These are phyloP conservation scores for Agriopis leucophaearia DNA, from an alignment of 2,888 invertebrate genomes.

Conservation along the genomic window DNA sequence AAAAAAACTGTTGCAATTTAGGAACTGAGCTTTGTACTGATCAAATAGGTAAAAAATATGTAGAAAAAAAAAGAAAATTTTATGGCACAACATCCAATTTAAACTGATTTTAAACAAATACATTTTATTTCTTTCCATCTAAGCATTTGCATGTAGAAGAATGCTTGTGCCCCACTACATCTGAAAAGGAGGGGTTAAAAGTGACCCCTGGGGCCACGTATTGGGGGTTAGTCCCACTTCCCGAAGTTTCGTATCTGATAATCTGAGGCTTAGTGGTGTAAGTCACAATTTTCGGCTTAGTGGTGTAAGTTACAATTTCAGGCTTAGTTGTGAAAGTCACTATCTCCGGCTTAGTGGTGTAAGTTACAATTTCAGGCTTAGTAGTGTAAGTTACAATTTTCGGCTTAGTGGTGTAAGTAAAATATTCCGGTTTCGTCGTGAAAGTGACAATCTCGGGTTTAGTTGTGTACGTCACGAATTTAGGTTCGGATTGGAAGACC, in stretches of 20 bases:
- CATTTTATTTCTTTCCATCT: slow-evolving; percentile 68
- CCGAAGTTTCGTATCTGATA: slow-evolving; percentile 76
- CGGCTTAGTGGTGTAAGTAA: slow-evolving; percentile 70
- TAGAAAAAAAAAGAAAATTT: slow-evolving; percentile 29
- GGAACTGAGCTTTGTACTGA: slow-evolving; percentile 63
- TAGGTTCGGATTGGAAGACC: slow-evolving; percentile 71
- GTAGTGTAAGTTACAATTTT: slow-evolving; percentile 64
- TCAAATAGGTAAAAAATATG: slow-evolving; percentile 34
- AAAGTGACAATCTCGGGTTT: slow-evolving; percentile 71
- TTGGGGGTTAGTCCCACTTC: slow-evolving; percentile 74
- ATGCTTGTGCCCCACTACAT: slow-evolving; percentile 70
- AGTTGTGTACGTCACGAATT: slow-evolving; percentile 67
- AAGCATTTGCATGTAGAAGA: slow-evolving; percentile 75
- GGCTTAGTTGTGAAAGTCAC: slow-evolving; percentile 67
- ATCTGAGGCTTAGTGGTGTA: slow-evolving; percentile 70
- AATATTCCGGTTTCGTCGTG: slow-evolving; percentile 69
- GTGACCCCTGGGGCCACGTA: slow-evolving; percentile 72
- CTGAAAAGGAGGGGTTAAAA: slow-evolving; percentile 70
- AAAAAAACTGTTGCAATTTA: slow-evolving; percentile 39
- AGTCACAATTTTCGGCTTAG: slow-evolving; percentile 59
- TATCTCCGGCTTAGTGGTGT: slow-evolving; percentile 60
- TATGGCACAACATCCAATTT: slow-evolving; percentile 69
- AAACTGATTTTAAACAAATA: slow-evolving; percentile 35
- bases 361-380: slow-evolving; percentile 59
- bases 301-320: slow-evolving; percentile 54